phyloP scores from a whole-genome alignment of 2,797 vertebrate species.

The Zalophus californianus region DNA sequence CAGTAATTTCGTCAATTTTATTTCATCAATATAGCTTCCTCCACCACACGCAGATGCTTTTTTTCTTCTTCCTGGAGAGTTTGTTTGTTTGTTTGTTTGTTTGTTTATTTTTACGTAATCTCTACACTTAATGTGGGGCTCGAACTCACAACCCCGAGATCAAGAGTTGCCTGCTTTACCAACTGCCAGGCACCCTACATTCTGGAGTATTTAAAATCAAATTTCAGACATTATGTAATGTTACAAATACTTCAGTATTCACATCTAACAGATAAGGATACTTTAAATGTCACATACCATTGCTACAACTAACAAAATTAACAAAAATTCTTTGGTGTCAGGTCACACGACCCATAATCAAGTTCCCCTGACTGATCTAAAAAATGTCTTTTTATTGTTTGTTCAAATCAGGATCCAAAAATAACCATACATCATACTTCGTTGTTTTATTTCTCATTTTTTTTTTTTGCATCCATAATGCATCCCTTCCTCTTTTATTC shows the following conservation, averaged over 20 bases:
- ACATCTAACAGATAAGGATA: background rate
- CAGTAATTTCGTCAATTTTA: background rate
- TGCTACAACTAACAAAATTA: background rate
- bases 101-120: background rate
- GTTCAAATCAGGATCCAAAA: background rate
- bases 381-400: background rate
- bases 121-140: background rate
- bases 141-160: background rate
- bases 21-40: background rate
- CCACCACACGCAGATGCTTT: background rate
- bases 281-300: background rate
- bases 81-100: background rate
- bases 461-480: background rate
- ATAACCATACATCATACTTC: background rate
- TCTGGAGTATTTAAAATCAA: slow-evolving; percentile 12
- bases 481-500: background rate
- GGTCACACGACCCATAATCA: background rate
- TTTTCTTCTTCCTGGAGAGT: background rate
- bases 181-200: background rate
- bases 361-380: background rate
- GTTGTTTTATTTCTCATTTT: background rate
- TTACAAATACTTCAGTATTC: slow-evolving; percentile 9
- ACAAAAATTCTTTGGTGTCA: background rate
- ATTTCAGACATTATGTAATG: background rate
- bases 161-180: background rate